Evolutionary conservation across 1,140 invertebrate genomes (phyloP).

Genomic region (Pteromalus puparum): DNA sequence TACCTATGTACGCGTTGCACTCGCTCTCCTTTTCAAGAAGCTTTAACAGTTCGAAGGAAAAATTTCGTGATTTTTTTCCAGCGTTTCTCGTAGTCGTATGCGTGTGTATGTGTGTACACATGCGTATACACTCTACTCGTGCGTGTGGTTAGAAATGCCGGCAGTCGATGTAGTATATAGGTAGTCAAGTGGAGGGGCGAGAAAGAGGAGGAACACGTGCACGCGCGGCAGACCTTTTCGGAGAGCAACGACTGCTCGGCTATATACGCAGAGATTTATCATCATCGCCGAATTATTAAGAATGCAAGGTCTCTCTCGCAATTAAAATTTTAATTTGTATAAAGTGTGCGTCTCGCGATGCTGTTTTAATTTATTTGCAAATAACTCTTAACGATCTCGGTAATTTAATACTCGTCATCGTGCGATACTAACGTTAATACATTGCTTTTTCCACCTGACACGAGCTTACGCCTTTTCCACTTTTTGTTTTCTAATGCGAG

Average conservation of each 20-base stretch:
- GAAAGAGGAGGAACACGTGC: conserved; percentile 23
- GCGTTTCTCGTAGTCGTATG: background rate
- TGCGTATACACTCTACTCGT: background rate
- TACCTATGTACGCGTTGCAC: background rate
- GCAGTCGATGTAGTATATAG: background rate
- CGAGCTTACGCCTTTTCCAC: background rate
- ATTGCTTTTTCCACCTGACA: background rate
- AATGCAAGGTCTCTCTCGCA: background rate
- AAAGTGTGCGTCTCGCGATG: background rate
- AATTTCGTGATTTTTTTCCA: background rate
- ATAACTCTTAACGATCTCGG: background rate
- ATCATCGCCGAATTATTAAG: conserved; percentile 23
- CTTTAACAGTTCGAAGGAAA: background rate
- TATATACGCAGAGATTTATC: background rate
- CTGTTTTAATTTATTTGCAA: background rate
- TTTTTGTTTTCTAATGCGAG: background rate
- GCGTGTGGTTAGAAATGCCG: conserved; percentile 11
- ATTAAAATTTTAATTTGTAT: conserved; percentile 21
- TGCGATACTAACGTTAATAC: background rate
- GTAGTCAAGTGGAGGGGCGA: background rate
- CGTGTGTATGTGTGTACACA: background rate
- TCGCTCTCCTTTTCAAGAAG: background rate
- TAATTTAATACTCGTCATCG: background rate
- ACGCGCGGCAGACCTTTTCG: conserved; percentile 15
- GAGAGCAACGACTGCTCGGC: conserved; percentile 26